Base-by-base conservation (phyloP, 1,140 invertebrate genomes). In the Eupristina koningsbergeri region DNA sequence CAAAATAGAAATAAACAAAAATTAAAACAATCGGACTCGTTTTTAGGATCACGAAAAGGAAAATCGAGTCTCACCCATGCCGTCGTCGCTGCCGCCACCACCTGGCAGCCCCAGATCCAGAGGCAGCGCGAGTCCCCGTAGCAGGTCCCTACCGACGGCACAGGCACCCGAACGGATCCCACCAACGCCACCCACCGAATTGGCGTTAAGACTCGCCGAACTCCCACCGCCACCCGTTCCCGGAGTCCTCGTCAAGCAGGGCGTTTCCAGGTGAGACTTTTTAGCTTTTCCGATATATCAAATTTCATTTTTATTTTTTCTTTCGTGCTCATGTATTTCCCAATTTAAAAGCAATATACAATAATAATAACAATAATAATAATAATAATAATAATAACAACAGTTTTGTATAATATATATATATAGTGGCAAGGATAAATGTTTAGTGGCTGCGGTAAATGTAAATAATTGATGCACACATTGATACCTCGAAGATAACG, bases 201-300 rank as follows among this genome's bases (percentile, higher is more conserved):
- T 96, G 29, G 94, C 95, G 15, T 88, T 96, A 79, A 93, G 95
- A 83, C 91, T 95, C 34, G 93, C 94, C 5, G 95, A 95, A 81
- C 87, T 95, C 83, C 94, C 94, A n/a, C 92, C 93, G 22, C 92
- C 93, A 1, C 88, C 92, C 34, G 91, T 93, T 82, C 95, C 96
- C 13, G 96, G 96, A 87, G 96, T 97, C 58, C 93, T 96, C 73
- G 96, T 97, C 61, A 97, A 97, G 87, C 91, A 93, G 41, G 92
- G 91, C 41, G 91, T 93, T 29, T 92, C 91, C 19, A 90, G 88
- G 91, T 92, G 83, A 19, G 29, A 41, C 22, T 9, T 34, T 8
- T 50, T 17, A 17, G 2, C 9, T 17, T 8, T 50, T 50, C 17
- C 13, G 2, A 50, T 50, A 8, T 9, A 15, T 15, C 9, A 15